These are phyloP conservation scores for Chrysodeixis includens DNA, from an alignment of 2,888 invertebrate species.

Conservation along the genomic window DNA sequence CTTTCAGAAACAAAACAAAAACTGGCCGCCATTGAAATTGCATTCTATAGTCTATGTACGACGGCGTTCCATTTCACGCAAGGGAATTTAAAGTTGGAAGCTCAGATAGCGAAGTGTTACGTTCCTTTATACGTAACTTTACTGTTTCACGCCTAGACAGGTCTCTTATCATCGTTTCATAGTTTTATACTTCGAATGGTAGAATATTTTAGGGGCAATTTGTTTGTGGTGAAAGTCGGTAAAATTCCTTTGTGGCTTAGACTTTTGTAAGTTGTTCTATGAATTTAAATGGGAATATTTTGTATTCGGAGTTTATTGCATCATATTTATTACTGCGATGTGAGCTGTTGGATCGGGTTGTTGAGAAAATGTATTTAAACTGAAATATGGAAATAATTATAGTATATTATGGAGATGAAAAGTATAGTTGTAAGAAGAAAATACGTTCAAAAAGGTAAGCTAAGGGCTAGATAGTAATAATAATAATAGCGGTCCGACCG, in stretches of 20 bases:
- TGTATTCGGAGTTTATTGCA: not conserved
- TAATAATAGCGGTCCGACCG: no score
- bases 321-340: not conserved
- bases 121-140: constrained; percentile 56
- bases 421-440: no score
- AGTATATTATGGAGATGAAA: no score
- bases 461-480: no score
- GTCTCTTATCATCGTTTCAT: constrained; percentile 40
- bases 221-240: constrained; percentile 13
- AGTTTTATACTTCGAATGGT: constrained; percentile 38
- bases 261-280: not conserved
- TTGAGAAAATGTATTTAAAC: no score
- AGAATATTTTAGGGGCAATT: constrained; percentile 42
- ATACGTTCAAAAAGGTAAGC: no score
- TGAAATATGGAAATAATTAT: no score
- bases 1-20: constrained; percentile 26
- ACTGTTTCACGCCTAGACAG: constrained; percentile 41
- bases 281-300: not conserved
- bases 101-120: constrained; percentile 48
- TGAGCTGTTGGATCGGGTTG: no score
- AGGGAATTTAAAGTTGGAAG: constrained; percentile 48
- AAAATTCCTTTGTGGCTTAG: constrained; percentile 9
- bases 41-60: constrained; percentile 40
- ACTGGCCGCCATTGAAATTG: constrained; percentile 35
- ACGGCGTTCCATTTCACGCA: constrained; percentile 44